Evolutionary conservation across 2,113 vertebrate species (phyloP), one percentile per base, ranked within the genome.

Genomic region (Lanius collurio): DNA sequence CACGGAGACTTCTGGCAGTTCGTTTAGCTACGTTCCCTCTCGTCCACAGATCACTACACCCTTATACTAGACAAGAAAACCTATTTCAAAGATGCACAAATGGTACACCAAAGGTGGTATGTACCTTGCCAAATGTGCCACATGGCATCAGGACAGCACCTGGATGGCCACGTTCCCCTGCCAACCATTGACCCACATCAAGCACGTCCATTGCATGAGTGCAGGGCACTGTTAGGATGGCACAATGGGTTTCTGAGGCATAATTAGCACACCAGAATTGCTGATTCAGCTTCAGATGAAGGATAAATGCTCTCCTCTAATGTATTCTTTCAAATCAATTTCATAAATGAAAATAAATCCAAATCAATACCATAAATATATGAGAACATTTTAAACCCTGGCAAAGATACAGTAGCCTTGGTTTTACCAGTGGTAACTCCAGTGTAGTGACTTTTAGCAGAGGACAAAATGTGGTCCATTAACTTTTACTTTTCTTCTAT

Each of bases 141-240:
- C n/a, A 16, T 31, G 52, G 62, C 77, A 82, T 42, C n/a, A 56
- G 41, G 56, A 47, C 65, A 75, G 73, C 77, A 47, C 24, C 39
- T 49, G 64, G 55, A 37, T 13, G 33, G 75, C 67, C 44, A 15
- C 0, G 1, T 20, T 60, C 42, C 39, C 68, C 59, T 22, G 52
- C 26, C 67, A 53, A 57, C 63, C 52, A 41, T 9, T 41, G 64
- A 73, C 83, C 42, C 21, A 63, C 52, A 67, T 50, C 56, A 55
- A 67, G n/a, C 39, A 7, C 1, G 3, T 33, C n/a, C 56, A 60
- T 2, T 23, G 55, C 24, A 67, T 0, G 1, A 52, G 11, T 18
- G 47, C 53, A 71, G 35, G n/a, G 6, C 78, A 15, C n/a, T 52
- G 7, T 24, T 73, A 21, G 60, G 56, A 71, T 64, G 41, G 57